Evolutionary conservation across 2,113 vertebrate genomes (phyloP).

Genomic region (Gobiocypris rarus): DNA sequence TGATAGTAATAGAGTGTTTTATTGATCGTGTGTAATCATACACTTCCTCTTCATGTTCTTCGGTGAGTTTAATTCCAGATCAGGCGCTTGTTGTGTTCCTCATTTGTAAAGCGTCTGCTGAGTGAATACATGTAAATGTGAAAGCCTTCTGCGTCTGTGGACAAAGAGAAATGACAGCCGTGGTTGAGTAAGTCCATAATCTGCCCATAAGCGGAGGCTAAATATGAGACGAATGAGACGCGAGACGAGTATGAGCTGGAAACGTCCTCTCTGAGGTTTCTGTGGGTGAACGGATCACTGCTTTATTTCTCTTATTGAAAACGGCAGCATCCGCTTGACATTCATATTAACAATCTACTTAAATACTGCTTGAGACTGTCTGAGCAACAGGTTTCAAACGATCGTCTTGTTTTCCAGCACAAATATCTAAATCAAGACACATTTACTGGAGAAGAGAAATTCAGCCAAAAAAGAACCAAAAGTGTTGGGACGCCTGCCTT

Average conservation of each 20-base stretch:
- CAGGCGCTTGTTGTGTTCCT: not conserved
- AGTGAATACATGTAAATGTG: too few relatives aligned
- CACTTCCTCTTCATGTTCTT: not conserved
- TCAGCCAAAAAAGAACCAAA: too few relatives aligned
- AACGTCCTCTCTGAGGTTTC: not conserved
- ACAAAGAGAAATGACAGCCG: not conserved
- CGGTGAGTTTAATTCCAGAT: not conserved
- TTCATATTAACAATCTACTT: not conserved
- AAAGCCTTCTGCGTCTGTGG: not conserved
- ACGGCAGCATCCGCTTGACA: not conserved
- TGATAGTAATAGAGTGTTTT: not conserved
- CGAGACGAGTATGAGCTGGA: not conserved
- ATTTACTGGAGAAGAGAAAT: too few relatives aligned
- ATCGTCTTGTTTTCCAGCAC: not conserved
- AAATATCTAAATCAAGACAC: too few relatives aligned
- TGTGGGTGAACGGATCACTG: not conserved
- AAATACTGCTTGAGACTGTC: not conserved
- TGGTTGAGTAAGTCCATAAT: slow-evolving; percentile 2
- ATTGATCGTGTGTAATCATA: not conserved
- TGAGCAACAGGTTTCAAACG: not conserved
- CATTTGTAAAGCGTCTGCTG: too few relatives aligned
- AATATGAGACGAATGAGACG: not conserved
- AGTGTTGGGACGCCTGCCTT: too few relatives aligned
- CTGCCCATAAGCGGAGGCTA: not conserved
- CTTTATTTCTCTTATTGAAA: not conserved